Evolutionary conservation across 1,140 invertebrate species (phyloP).

Genomic region (Lordiphosa stackelbergi): DNA sequence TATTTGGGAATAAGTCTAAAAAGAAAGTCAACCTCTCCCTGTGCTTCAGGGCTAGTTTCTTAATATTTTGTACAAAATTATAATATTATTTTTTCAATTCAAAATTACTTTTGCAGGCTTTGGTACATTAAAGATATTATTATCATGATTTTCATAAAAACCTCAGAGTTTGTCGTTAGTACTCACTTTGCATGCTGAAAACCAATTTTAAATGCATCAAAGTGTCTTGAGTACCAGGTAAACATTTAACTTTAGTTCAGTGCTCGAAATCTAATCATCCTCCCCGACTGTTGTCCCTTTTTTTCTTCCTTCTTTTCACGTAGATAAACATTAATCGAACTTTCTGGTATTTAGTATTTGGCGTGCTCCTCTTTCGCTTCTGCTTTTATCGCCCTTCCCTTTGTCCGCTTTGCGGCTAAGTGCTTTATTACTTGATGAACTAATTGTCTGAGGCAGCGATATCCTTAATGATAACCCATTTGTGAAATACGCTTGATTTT

Average conservation of each 20-base stretch:
- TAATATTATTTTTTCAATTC: no score
- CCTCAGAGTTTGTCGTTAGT: no score
- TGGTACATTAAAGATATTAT: no score
- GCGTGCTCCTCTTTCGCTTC: not conserved
- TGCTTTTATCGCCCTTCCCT: not conserved
- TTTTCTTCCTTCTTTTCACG: not conserved
- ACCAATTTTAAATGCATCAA: no score
- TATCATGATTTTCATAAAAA: no score
- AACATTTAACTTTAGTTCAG: conserved; percentile 4
- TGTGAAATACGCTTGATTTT: conserved; percentile 15
- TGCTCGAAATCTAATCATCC: not conserved
- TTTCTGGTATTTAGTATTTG: conserved; percentile 14
- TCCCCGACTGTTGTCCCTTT: not conserved
- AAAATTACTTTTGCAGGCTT: no score
- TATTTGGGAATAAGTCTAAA: no score
- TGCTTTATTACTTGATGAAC: conserved; percentile 23
- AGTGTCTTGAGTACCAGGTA: no score
- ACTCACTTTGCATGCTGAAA: no score
- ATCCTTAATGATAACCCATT: conserved; percentile 26
- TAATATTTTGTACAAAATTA: no score
- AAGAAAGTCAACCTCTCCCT: no score
- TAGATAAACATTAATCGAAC: conserved; percentile 22
- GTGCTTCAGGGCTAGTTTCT: no score
- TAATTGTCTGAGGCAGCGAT: conserved; percentile 19
- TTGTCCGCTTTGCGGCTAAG: conserved; percentile 7